A percentile compares a stretch with the other conserved stretches of the same genome.
These are phyloP conservation scores for Crotalus adamanteus DNA, from an alignment of 2,797 vertebrate genomes.

Conservation along the genomic window DNA sequence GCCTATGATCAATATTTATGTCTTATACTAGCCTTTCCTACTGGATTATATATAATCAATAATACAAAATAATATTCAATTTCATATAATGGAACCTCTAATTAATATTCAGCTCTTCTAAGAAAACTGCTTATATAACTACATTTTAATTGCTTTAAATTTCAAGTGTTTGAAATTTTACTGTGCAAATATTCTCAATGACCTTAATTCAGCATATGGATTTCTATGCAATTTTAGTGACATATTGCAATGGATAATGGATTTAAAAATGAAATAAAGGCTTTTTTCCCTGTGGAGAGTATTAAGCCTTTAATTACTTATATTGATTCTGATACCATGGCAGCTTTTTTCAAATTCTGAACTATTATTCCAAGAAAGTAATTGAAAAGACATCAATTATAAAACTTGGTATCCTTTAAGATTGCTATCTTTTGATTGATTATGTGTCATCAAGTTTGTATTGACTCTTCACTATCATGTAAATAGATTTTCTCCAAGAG, in stretches of 20 bases:
- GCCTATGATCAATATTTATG: background rate
- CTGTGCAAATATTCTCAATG: background rate
- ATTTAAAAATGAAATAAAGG: background rate
- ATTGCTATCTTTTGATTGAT: background rate
- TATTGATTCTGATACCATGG: slow-evolving; percentile 12
- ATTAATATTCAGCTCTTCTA: background rate
- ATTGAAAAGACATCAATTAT: background rate
- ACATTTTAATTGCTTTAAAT: slow-evolving; percentile 1
- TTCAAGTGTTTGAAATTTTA: background rate
- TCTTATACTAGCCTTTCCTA: background rate
- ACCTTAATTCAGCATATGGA: background rate
- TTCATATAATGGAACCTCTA: background rate
- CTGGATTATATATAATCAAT: background rate
- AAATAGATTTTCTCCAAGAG: background rate
- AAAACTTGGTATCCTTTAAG: background rate
- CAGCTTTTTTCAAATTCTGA: background rate
- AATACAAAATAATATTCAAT: slow-evolving; percentile 6
- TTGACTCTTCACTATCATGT: background rate
- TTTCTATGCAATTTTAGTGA: background rate
- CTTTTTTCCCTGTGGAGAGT: background rate
- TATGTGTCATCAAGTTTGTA: background rate
- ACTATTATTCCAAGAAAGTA: slow-evolving; percentile 19
- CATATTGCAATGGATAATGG: background rate
- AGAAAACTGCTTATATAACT: background rate
- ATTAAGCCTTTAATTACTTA: slow-evolving; percentile 29